Conservation (phyloP, 2,888 invertebrate genomes). For the Helicoverpa assulta region DNA sequence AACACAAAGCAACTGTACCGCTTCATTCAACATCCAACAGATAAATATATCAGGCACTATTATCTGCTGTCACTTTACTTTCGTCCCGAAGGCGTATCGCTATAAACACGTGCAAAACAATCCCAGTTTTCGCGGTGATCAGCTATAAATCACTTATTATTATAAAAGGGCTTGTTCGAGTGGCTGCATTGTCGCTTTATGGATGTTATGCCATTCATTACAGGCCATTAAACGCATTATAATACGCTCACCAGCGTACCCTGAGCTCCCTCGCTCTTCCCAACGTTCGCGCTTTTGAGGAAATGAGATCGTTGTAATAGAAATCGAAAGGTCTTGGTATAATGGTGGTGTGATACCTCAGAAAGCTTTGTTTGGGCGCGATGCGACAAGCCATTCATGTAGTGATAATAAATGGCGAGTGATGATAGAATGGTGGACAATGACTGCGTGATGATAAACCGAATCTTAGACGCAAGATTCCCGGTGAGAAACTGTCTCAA, state of each 20-base stretch:
- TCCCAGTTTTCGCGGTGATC: slow-evolving; percentile 78
- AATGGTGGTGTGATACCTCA: slow-evolving; percentile 82
- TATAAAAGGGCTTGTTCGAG: slow-evolving; percentile 88
- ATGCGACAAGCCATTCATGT: slow-evolving; percentile 88
- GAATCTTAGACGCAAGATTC: slow-evolving; percentile 46
- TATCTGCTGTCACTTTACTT: slow-evolving; percentile 59
- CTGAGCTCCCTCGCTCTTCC: slow-evolving; percentile 65
- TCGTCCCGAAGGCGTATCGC: slow-evolving; percentile 74
- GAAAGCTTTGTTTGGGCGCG: slow-evolving; percentile 87
- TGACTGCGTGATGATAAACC: slow-evolving; percentile 66
- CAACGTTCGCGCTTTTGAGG: slow-evolving; percentile 32
- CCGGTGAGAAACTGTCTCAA: slow-evolving; percentile 15
- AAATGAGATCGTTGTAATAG: slow-evolving; percentile 69
- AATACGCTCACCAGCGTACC: slow-evolving; percentile 75
- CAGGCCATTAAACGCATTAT: slow-evolving; percentile 90
- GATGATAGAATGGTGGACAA: slow-evolving; percentile 79
- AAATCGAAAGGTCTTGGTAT: slow-evolving; percentile 70
- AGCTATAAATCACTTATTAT: slow-evolving; percentile 88
- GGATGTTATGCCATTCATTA: slow-evolving; percentile 90
- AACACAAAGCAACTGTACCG: slow-evolving; percentile 40
- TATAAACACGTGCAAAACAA: slow-evolving; percentile 87
- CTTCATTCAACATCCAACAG: slow-evolving; percentile 67
- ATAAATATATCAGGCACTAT: slow-evolving; percentile 64
- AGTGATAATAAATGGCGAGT: slow-evolving; percentile 86
- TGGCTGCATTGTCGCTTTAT: slow-evolving; percentile 88